Evolutionary conservation across 2,888 invertebrate species (phyloP), one percentile per base, ranked within the genome.

Genomic region (Hartigia nigra): DNA sequence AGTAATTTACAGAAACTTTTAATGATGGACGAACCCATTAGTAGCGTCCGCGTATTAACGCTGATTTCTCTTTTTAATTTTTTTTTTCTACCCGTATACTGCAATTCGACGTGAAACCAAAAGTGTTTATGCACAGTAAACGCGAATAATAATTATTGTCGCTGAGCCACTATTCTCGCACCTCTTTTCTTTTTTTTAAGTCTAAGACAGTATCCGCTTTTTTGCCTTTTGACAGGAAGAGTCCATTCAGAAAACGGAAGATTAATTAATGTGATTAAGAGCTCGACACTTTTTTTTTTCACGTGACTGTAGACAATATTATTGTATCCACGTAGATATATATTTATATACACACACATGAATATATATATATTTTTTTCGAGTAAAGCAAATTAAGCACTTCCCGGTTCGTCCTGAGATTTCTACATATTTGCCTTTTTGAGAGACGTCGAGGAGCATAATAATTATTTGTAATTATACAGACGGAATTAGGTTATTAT

Each of bases 401-500:
- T 55, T 55, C 55, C 55, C 55, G 55, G 55, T 55, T 55, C 55
- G 55, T 55, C 55, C 55, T 23, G 55, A 55, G 31, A 72, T 72
- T 32, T 72, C 72, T 32, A 34, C 76, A 81, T 81, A 79, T 82
- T 84, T 82, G 84, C 84, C 82, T 86, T 83, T 83, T 81, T 85
- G 84, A 80, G 55, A 55, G 23, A 23, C 55, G 75, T 74, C 78
- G 78, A 79, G 78, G 81, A 82, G 81, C 84, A 78, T 83, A 86
- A 82, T 81, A 83, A 84, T 79, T 77, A 77, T 81, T 82, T 84
- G 84, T 86, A 87, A 87, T 82, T 86, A 84, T 84, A 82, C 81
- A 81, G 77, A 81, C 75, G 78, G 81, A 82, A 72, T 79, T 80
- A 81, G 80, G 79, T 80, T 55, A 55, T 55, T 55, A 55, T 72